phyloP scores from a whole-genome alignment of 2,888 invertebrate species.

The Stegophylla sp. region DNA sequence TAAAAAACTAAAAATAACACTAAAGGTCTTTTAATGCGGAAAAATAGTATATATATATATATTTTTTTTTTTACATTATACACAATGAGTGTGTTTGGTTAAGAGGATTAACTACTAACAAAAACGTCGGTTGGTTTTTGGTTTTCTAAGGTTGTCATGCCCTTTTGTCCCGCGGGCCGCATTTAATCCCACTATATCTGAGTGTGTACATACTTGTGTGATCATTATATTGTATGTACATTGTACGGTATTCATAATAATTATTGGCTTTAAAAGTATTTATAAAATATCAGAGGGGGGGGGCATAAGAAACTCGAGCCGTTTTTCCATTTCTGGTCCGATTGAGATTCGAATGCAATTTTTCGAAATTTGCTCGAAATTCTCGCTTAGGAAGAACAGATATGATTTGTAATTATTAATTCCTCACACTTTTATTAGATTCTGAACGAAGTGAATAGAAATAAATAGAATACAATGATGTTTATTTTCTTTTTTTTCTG shows the following conservation, averaged over 20 bases:
- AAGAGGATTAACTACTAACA: conserved; percentile 53
- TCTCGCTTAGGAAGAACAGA: too few relatives aligned
- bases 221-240: too few relatives aligned
- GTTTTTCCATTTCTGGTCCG: too few relatives aligned
- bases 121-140: conserved; percentile 37
- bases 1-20: conserved; percentile 21
- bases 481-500: too few relatives aligned
- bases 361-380: too few relatives aligned
- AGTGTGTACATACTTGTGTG: background rate
- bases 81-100: conserved; percentile 40
- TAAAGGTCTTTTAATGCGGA: conserved; percentile 38
- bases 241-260: conserved; percentile 1
- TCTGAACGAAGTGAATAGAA: too few relatives aligned
- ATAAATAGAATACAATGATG: too few relatives aligned
- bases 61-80: conserved; percentile 15
- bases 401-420: too few relatives aligned
- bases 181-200: conserved; percentile 13
- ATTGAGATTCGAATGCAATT: too few relatives aligned
- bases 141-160: conserved; percentile 39
- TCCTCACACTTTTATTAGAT: too few relatives aligned
- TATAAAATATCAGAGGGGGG: too few relatives aligned
- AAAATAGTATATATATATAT: conserved; percentile 41
- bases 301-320: too few relatives aligned
- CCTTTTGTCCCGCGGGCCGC: conserved; percentile 9
- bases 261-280: conserved; percentile 18